Conservation (phyloP, 2,888 invertebrate genomes). For the Calliphora vomitoria region DNA sequence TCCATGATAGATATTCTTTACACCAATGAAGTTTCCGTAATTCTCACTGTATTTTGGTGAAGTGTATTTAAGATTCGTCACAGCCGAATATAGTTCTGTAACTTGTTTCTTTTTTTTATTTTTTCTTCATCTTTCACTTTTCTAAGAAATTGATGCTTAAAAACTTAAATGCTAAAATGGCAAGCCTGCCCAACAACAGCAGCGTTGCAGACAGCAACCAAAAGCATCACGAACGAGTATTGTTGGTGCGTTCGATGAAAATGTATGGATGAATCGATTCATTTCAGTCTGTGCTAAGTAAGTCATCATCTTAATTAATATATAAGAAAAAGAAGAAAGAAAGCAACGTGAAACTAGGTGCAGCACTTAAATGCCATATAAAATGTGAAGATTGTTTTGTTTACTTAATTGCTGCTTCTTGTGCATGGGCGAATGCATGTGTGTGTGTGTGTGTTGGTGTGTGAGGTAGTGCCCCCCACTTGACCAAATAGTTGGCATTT, state of each 20-base stretch:
- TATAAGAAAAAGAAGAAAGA: conserved; percentile 48
- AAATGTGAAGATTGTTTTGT: conserved; percentile 60
- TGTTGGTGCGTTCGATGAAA: conserved; percentile 14
- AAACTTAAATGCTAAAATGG: conserved; percentile 20
- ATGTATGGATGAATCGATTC: conserved; percentile 48
- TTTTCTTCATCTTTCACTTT: neutral
- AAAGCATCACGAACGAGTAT: neutral
- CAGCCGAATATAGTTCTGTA: neutral
- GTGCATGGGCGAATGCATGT: neutral
- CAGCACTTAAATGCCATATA: conserved; percentile 61
- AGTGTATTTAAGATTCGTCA: too few relatives aligned
- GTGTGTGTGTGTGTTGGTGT: neutral
- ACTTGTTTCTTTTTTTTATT: neutral
- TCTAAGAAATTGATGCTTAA: conserved; percentile 43
- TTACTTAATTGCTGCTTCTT: conserved; percentile 61
- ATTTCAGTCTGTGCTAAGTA: conserved; percentile 64
- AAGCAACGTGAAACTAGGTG: conserved; percentile 66
- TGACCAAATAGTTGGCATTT: neutral
- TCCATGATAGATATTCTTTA: too few relatives aligned
- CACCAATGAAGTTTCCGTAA: too few relatives aligned
- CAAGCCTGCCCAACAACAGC: neutral
- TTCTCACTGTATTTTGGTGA: too few relatives aligned
- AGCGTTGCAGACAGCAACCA: neutral
- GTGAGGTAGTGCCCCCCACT: neutral
- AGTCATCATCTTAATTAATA: conserved; percentile 75